Base-by-base conservation (phyloP, 2,113 vertebrate species). In the Eudyptes chrysolophus region DNA sequence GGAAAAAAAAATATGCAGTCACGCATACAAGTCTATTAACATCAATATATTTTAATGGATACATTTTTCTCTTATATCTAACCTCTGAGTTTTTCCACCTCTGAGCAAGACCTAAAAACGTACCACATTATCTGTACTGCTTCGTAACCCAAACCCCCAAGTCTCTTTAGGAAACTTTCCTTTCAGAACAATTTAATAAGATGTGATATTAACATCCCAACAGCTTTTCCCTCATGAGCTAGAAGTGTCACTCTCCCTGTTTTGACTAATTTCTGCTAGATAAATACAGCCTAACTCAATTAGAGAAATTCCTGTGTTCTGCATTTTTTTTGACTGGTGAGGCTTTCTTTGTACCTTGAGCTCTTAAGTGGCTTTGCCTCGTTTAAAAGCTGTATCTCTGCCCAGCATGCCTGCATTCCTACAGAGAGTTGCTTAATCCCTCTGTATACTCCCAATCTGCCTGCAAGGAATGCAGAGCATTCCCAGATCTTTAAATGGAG, bases 361-460 rank as follows among this genome's bases (percentile, higher is more conserved):
- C 69, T 89, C 30, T 78, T 89, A 54, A 82, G 86, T 69, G 81
- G 57, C 52, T 96, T 71, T 92, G 74, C 69, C 52, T 95, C 40
- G 0, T 94, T 84, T 84, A n/a, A 94, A 93, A 87, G 71, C 91
- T 97, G 44, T 72, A 87, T 91, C 70, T 82, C 61, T 89, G 77
- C 84, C 54, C 81, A 69, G 77, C 69, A 72, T 24, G 84, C 84
- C 78, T 87, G 57, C 80, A 90, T 96, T 90, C 88, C 92, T 96
- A 94, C 5, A 18, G 92, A 96, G 86, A 94, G 77, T 87, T 95
- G 66, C 89, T 92, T 87, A 96, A 97, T 95, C 96, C 90, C 74
- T 76, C 81, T 92, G 91, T 84, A 79, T 42, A 61, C 54, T 91
- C 78, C 38, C 70, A 52, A 83, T 79, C 78, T 87, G 87, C 66